Evolutionary conservation across 2,888 invertebrate genomes (phyloP).

Genomic region (Halictus quadricinctus): DNA sequence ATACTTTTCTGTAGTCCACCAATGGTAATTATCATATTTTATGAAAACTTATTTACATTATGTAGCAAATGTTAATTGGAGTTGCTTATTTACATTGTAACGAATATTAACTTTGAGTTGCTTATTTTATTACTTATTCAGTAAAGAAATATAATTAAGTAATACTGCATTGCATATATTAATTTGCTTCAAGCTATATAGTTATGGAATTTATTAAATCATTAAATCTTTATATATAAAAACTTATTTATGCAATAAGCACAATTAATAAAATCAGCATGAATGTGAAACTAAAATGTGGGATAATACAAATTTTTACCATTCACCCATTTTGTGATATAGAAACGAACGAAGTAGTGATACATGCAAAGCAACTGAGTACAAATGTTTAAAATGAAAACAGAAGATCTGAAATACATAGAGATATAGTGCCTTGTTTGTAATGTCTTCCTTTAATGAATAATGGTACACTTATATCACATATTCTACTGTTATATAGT

Average conservation of each 20-base stretch:
- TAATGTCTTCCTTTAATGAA: constrained; percentile 30
- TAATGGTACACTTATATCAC: background rate
- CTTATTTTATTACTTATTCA: constrained; percentile 8
- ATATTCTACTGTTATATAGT: background rate
- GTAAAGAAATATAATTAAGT: constrained; percentile 16
- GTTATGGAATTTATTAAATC: background rate
- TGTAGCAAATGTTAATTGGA: constrained; percentile 21
- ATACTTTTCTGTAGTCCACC: constrained; percentile 16
- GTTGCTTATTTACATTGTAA: constrained; percentile 4
- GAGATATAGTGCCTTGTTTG: constrained; percentile 45
- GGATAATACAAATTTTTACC: constrained; percentile 11
- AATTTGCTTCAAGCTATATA: constrained; percentile 12
- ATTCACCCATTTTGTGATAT: constrained; percentile 13
- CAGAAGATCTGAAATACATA: constrained; percentile 62
- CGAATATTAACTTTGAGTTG: constrained; percentile 22
- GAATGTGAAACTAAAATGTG: constrained; percentile 15
- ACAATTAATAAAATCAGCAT: constrained; percentile 21
- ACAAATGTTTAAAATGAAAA: constrained; percentile 56
- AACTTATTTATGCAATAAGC: constrained; percentile 19
- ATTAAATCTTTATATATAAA: background rate
- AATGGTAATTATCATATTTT: constrained; percentile 8
- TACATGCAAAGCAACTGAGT: constrained; percentile 65
- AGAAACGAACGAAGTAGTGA: constrained; percentile 26
- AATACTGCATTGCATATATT: constrained; percentile 17
- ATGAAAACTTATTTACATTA: background rate